These are phyloP conservation scores for Rhinopomastus cyanomelas DNA, from an alignment of 2,113 vertebrate species.

Conservation along the genomic window DNA sequence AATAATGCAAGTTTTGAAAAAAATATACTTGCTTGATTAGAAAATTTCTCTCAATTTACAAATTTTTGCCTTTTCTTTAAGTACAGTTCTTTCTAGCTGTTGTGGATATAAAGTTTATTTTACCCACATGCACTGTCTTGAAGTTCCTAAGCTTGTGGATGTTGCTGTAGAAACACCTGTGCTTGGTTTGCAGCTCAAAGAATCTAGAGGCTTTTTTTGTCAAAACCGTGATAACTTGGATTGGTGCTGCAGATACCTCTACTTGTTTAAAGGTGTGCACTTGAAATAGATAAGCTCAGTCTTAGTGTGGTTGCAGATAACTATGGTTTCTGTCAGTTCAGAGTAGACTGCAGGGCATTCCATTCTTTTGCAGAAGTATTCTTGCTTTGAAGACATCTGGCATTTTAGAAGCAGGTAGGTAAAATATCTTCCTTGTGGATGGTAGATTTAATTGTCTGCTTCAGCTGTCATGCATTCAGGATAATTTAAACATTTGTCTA, in stretches of 20 bases:
- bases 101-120: background rate
- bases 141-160: background rate
- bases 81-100: background rate
- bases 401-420: background rate
- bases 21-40: background rate
- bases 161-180: fast-evolving
- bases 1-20: background rate
- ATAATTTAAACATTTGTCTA: background rate
- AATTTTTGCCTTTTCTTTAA: background rate
- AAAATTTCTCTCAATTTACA: background rate
- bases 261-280: background rate
- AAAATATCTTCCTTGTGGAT: background rate
- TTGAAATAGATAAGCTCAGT: background rate
- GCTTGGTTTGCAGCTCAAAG: background rate
- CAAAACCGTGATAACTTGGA: background rate
- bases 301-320: background rate
- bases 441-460: background rate
- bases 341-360: background rate
- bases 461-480: background rate
- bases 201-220: background rate
- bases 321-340: background rate
- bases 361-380: background rate
- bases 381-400: background rate
- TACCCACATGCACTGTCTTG: background rate
- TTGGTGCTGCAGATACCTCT: background rate